Conservation (phyloP, 1,140 invertebrate species). For the Psix sp. region DNA sequence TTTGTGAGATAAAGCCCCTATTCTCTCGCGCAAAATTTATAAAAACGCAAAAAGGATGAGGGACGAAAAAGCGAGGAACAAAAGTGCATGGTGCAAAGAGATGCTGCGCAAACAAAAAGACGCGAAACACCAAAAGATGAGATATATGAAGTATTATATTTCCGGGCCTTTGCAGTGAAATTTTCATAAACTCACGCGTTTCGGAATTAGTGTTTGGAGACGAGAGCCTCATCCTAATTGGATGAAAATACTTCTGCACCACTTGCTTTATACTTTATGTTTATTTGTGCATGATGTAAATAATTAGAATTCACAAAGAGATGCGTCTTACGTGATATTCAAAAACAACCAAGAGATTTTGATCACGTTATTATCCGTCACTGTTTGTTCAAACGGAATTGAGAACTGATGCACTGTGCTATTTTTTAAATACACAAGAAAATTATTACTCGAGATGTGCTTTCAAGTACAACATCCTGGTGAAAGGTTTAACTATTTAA, state of each 20-base stretch:
- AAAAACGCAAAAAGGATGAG: conserved; percentile 23
- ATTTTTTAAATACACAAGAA: too few species aligned
- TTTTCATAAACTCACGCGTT: conserved; percentile 48
- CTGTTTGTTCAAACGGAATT: too few species aligned
- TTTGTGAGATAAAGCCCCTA: conserved; percentile 60
- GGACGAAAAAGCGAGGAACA: conserved; percentile 5
- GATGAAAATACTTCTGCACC: conserved; percentile 35
- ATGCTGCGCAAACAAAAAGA: conserved; percentile 20
- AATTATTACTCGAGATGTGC: too few species aligned
- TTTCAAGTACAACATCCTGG: too few species aligned
- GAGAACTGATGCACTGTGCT: too few species aligned
- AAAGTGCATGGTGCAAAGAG: conserved; percentile 24
- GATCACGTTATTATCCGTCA: too few species aligned
- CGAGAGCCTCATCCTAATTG: conserved; percentile 34
- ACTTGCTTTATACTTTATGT: conserved; percentile 8
- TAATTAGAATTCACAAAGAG: too few species aligned
- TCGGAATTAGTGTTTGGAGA: conserved; percentile 42
- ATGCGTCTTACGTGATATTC: too few species aligned
- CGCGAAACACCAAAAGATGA: conserved; percentile 26
- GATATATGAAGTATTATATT: conserved; percentile 56
- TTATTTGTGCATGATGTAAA: too few species aligned
- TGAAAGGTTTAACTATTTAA: too few species aligned
- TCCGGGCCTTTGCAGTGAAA: conserved; percentile 37
- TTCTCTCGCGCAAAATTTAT: conserved; percentile 40
- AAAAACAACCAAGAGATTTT: too few species aligned